phyloP scores from a whole-genome alignment of 2,113 vertebrate genomes.

The Podilymbus podiceps region DNA sequence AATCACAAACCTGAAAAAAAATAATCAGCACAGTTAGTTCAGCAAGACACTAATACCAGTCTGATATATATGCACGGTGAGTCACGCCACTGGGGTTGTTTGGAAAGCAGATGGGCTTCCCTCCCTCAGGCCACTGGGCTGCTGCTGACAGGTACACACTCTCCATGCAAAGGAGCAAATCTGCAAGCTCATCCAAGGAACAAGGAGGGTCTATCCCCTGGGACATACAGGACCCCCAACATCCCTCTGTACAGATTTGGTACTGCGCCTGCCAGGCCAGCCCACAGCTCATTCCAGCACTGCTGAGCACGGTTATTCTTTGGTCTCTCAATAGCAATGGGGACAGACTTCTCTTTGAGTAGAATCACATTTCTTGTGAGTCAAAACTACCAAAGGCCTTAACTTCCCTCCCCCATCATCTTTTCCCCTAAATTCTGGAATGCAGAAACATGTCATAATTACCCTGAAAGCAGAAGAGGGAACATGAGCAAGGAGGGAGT shows the following conservation, averaged over 20 bases:
- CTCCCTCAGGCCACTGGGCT: not conserved
- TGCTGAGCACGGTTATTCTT: not conserved
- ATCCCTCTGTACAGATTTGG: not conserved
- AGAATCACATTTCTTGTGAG: not conserved
- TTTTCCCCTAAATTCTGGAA: not conserved
- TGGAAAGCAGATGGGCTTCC: not conserved
- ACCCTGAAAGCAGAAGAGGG: not conserved
- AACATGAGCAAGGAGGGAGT: not conserved
- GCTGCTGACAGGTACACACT: not conserved
- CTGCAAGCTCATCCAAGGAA: not conserved
- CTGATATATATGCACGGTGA: fast-evolving
- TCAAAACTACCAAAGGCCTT: not conserved
- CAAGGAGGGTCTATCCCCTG: fast-evolving
- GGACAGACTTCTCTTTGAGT: not conserved
- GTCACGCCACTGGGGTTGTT: not conserved
- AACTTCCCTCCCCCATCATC: not conserved
- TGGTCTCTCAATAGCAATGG: not conserved
- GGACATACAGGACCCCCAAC: not conserved
- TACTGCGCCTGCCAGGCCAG: fast-evolving
- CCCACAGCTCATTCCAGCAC: not conserved
- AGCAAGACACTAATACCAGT: not conserved
- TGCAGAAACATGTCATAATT: not conserved
- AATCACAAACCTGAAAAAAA: not conserved
- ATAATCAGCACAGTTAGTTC: not conserved
- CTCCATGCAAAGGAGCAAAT: not conserved